These are phyloP conservation scores for Meandrusa payeni DNA, from an alignment of 2,888 invertebrate species.

Conservation along the genomic window DNA sequence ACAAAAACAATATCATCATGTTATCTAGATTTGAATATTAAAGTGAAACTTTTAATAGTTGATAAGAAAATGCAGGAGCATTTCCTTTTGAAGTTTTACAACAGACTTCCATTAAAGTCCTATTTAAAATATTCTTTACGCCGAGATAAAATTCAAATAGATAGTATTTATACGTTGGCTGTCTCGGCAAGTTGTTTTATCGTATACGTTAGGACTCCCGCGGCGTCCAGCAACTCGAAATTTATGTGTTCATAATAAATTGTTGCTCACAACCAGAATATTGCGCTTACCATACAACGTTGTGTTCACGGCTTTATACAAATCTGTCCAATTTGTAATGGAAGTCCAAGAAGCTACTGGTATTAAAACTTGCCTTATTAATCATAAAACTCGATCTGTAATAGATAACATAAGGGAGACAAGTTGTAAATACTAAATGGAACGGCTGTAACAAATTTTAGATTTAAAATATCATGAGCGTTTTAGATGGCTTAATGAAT, in stretches of 20 bases:
- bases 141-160: conserved; percentile 29
- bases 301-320: conserved; percentile 30
- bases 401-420: too few species aligned
- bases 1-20: too few species aligned
- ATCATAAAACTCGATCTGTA: too few species aligned
- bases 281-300: conserved; percentile 34
- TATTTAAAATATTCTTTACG: conserved; percentile 19
- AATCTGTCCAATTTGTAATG: conserved; percentile 16
- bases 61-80: conserved; percentile 2
- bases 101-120: conserved; percentile 17
- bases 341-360: conserved; percentile 5
- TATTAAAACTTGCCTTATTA: conserved; percentile 6
- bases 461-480: too few species aligned
- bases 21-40: neutral
- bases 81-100: conserved; percentile 19
- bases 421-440: too few species aligned
- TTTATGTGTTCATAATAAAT: conserved; percentile 59
- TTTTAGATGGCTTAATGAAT: too few species aligned
- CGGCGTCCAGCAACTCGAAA: conserved; percentile 46
- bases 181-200: conserved; percentile 22
- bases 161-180: conserved; percentile 29
- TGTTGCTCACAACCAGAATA: conserved; percentile 49
- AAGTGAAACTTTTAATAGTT: conserved; percentile 2
- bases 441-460: too few species aligned
- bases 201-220: conserved; percentile 25